Evolutionary conservation across 1,140 invertebrate species (phyloP), one percentile per base, ranked within the genome.

Genomic region (Cataglyphis hispanica): DNA sequence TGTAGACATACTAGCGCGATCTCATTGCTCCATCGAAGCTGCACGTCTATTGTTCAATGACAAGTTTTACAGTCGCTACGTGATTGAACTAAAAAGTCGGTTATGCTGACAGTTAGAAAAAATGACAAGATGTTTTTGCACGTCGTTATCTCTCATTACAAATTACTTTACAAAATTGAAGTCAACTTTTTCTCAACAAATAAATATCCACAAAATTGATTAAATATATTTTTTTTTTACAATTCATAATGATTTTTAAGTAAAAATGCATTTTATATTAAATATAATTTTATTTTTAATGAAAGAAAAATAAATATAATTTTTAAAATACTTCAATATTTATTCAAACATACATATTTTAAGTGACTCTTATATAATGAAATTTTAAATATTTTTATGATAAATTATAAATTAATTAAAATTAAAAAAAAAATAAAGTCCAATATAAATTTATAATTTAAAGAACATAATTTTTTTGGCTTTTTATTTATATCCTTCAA

Each of bases 321-420:
- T 70, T 31, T 53, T 1, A 31, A 6, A 70, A 53, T 50, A 50
- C 7, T 70, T 50, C 0, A 50, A 69, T 0, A 53, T 53, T 53
- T 70, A 53, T 31, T 67, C 2, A 46, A 16, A 67, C 10, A n/a
- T 31, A 67, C 10, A n/a, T 31, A 1, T 70, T 8, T 31, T 1
- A 58, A 58, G 4, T 1, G 50, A 53, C 5, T n/a, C 53, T 70
- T 31, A 31, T 10, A 31, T 31, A 31, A 40, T 6, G 22, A 25
- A 70, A 70, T 11, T 4, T 70, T 50, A 70, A 53, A 27, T 31
- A 53, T 34, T 11, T 70, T 31, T 70, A 16, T n/a, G n/a, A 31
- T 5, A 31, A 70, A 70, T 50, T 0, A 11, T 3, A 25, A 50
- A 50, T 50, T 7, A 19, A 3, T 27, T 22, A 8, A 69, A 69